Evolutionary conservation across 2,797 vertebrate genomes (phyloP).

Genomic region (Muscicapa striata): DNA sequence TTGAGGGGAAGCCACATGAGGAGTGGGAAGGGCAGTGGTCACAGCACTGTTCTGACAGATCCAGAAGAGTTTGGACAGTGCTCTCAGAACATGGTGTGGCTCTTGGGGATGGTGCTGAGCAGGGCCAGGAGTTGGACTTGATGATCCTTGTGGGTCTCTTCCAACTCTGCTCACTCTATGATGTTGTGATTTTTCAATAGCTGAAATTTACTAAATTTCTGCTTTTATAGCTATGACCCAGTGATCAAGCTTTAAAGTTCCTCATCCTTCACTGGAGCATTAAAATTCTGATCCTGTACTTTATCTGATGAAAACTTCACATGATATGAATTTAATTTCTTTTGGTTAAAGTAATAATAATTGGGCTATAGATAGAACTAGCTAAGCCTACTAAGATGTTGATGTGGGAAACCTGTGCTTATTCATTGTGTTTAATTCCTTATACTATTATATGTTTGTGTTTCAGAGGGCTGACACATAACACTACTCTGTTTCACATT

Average conservation of each 20-base stretch:
- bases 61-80: background rate
- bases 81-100: background rate
- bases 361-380: background rate
- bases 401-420: background rate
- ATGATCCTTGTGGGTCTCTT: fast-evolving
- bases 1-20: background rate
- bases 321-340: background rate
- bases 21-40: fast-evolving
- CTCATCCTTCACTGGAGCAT: background rate
- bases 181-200: background rate
- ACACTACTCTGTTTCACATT: background rate
- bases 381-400: background rate
- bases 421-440: background rate
- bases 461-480: background rate
- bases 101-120: background rate
- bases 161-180: background rate
- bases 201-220: background rate
- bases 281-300: background rate
- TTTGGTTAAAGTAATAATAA: background rate
- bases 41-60: background rate
- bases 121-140: fast-evolving
- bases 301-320: background rate
- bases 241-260: background rate
- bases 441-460: background rate
- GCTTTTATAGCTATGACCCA: background rate